Percentiles rank a stretch among this genome's conserved stretches.
These are phyloP conservation scores for Zeuzera pyrina DNA, from an alignment of 2,888 invertebrate species.

Conservation along the genomic window DNA sequence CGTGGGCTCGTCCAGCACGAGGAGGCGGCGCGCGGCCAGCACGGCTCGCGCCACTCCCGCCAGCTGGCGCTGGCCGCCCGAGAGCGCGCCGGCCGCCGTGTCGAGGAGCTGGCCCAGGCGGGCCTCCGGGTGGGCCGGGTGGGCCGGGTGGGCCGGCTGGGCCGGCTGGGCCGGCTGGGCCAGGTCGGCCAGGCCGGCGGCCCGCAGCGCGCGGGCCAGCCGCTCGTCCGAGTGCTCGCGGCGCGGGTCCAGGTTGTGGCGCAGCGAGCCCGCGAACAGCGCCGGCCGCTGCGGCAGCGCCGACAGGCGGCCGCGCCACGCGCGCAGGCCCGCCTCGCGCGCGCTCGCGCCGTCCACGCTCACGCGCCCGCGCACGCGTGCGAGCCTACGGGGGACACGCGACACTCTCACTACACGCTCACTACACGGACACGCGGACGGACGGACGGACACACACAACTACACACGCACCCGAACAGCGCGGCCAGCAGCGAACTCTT, in stretches of 20 bases:
- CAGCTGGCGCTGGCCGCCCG: slow-evolving; percentile 80
- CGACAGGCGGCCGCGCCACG: slow-evolving; percentile 70
- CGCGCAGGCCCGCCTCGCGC: slow-evolving; percentile 61
- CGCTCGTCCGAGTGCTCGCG: slow-evolving; percentile 74
- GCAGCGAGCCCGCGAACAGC: slow-evolving; percentile 81
- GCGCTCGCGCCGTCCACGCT: slow-evolving; percentile 58
- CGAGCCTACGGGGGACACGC: background rate
- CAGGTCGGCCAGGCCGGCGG: no score
- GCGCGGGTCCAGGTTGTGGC: slow-evolving; percentile 86
- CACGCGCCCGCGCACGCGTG: slow-evolving; percentile 16
- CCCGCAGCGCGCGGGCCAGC: slow-evolving; percentile 80
- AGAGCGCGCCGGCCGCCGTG: slow-evolving; percentile 78
- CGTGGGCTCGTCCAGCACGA: slow-evolving; percentile 88
- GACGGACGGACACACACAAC: background rate
- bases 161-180: slow-evolving; percentile 78
- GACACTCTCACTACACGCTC: background rate
- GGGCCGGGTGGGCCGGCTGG: no score
- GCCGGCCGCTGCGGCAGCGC: slow-evolving; percentile 81
- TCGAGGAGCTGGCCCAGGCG: slow-evolving; percentile 74
- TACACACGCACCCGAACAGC: slow-evolving; percentile 73
- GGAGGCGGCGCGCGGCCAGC: slow-evolving; percentile 77
- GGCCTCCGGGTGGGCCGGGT: slow-evolving; percentile 62
- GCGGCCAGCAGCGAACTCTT: slow-evolving; percentile 84
- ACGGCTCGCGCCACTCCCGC: slow-evolving; percentile 82
- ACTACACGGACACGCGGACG: no score